Evolutionary conservation across 2,888 invertebrate species (phyloP).

Genomic region (Pheosia gnoma): DNA sequence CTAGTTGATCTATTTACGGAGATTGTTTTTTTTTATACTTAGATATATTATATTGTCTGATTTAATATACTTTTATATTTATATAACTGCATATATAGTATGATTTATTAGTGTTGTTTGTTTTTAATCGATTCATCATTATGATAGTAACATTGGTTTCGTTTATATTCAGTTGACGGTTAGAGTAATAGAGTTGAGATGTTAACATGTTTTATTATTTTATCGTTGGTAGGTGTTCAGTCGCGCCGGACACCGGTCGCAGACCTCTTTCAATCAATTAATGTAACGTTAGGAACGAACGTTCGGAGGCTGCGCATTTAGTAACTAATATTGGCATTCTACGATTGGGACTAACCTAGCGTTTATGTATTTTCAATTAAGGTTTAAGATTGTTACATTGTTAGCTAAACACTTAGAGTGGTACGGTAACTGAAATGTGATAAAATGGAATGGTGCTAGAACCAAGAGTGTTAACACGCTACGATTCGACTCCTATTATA

Average conservation of each 20-base stretch:
- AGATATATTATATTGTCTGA: slow-evolving; percentile 84
- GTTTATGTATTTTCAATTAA: slow-evolving; percentile 83
- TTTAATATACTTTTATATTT: slow-evolving; percentile 84
- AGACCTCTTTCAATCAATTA: slow-evolving; percentile 75
- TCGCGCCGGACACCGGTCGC: slow-evolving; percentile 52
- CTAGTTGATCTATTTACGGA: slow-evolving; percentile 84
- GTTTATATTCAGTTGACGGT: slow-evolving; percentile 68
- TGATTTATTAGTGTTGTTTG: slow-evolving; percentile 85
- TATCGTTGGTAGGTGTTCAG: slow-evolving; percentile 77
- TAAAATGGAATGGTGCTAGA: slow-evolving; percentile 85
- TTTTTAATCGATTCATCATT: slow-evolving; percentile 77
- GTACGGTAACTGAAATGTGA: slow-evolving; percentile 85
- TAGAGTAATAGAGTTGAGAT: slow-evolving; percentile 53
- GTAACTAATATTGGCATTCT: slow-evolving; percentile 84
- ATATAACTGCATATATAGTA: slow-evolving; percentile 76
- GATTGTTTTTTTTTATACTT: slow-evolving; percentile 85
- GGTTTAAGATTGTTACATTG: slow-evolving; percentile 84
- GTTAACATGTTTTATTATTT: slow-evolving; percentile 75
- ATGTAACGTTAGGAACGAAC: slow-evolving; percentile 74
- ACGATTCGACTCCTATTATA: slow-evolving; percentile 84
- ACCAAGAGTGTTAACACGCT: slow-evolving; percentile 84
- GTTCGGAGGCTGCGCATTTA: slow-evolving; percentile 81
- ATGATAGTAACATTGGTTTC: slow-evolving; percentile 70
- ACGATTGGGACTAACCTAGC: slow-evolving; percentile 85
- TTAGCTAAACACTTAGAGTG: slow-evolving; percentile 85